Evolutionary conservation across 2,797 vertebrate genomes (phyloP).

Genomic region (Sebastes vulpes): DNA sequence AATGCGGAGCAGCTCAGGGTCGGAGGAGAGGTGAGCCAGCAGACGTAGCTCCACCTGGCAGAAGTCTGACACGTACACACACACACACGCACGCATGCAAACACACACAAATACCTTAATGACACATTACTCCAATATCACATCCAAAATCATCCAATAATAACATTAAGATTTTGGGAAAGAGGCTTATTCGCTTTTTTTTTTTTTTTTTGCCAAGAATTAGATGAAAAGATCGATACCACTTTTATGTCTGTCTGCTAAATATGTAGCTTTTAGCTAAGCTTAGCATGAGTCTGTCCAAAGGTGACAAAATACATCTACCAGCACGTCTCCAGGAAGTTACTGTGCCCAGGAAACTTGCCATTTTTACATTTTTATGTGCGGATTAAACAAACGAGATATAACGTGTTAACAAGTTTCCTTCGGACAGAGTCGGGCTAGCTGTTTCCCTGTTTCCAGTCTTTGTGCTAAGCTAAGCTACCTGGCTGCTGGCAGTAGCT

Average conservation of each 20-base stretch:
- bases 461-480: too few relatives aligned
- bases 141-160: background rate
- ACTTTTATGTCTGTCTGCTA: too few relatives aligned
- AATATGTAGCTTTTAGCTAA: too few relatives aligned
- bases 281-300: too few relatives aligned
- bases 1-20: constrained; percentile 91
- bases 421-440: too few relatives aligned
- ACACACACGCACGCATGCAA: background rate
- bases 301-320: too few relatives aligned
- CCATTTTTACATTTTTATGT: too few relatives aligned
- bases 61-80: constrained; percentile 86
- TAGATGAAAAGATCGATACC: background rate
- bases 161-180: background rate
- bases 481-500: too few relatives aligned
- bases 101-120: background rate
- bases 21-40: constrained; percentile 93
- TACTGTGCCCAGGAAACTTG: background rate
- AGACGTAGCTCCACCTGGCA: constrained; percentile 95
- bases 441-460: too few relatives aligned
- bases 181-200: background rate
- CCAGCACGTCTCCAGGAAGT: background rate
- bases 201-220: background rate
- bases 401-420: too few relatives aligned
- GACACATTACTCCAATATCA: background rate
- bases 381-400: too few relatives aligned